Percentiles rank a stretch among this genome's conserved stretches.
Evolutionary conservation across 2,797 vertebrate species (phyloP).

Genomic region (Hozukius guyotensis): DNA sequence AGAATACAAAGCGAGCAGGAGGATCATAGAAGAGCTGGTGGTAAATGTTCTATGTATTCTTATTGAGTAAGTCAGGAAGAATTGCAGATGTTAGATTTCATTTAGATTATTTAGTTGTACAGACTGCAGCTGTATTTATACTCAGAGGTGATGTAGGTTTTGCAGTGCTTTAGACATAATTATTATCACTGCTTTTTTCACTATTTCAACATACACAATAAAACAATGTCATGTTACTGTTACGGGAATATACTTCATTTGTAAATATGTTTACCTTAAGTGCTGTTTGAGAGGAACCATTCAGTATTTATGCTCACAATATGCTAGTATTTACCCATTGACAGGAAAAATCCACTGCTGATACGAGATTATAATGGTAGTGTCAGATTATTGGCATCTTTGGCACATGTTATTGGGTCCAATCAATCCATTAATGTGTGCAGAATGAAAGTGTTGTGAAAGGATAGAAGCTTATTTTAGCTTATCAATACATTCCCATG

Average conservation of each 20-base stretch:
- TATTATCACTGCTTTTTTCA: not conserved
- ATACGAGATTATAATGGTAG: not conserved
- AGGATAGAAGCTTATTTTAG: not conserved
- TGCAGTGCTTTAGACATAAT: not conserved
- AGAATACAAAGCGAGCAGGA: slow-evolving; percentile 31
- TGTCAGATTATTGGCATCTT: not conserved
- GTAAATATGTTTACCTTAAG: not conserved
- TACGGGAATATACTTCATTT: not conserved
- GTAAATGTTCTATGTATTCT: not conserved
- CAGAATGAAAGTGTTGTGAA: not conserved
- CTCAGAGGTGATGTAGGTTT: not conserved
- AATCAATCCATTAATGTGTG: not conserved
- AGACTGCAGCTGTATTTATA: not conserved
- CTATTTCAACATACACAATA: not conserved
- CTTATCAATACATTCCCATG: not conserved
- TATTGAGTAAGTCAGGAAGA: not conserved
- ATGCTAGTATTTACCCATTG: not conserved
- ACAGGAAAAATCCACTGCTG: not conserved
- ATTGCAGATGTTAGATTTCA: not conserved
- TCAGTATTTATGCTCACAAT: not conserved
- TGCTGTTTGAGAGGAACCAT: not conserved
- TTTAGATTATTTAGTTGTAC: not conserved
- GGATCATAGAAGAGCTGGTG: slow-evolving; percentile 9
- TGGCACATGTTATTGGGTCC: not conserved
- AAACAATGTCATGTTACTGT: not conserved